A percentile compares a stretch with the other conserved stretches of the same genome.
phyloP scores from a whole-genome alignment of 2,888 invertebrate species.

The Oxytorus armatus region DNA sequence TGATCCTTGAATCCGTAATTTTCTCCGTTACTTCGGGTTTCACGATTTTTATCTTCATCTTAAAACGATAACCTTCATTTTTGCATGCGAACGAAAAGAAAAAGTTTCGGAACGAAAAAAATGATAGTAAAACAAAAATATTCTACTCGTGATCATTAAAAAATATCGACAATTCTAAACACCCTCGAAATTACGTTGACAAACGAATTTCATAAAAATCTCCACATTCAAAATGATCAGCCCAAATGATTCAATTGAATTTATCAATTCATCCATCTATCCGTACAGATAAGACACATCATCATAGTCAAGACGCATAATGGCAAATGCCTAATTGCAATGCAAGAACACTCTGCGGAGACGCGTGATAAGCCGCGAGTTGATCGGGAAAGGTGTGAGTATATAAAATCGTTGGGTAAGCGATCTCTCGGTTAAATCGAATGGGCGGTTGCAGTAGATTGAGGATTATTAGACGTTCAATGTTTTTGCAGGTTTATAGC shows the following conservation, averaged over 20 bases:
- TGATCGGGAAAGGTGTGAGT: conserved; percentile 38
- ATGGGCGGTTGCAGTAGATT: conserved; percentile 64
- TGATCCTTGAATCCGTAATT: conserved; percentile 7
- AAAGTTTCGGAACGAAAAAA: background rate
- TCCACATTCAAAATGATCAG: background rate
- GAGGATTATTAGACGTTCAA: conserved; percentile 58
- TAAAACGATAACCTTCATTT: background rate
- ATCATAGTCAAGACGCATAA: conserved; percentile 29
- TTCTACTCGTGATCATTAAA: too few relatives aligned
- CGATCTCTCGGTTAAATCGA: conserved; percentile 56
- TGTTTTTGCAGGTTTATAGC: conserved; percentile 11
- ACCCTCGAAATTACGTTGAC: background rate
- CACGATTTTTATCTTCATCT: background rate
- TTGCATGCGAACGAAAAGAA: background rate
- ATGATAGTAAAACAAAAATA: too few relatives aligned
- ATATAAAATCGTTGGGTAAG: conserved; percentile 52
- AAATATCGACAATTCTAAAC: too few relatives aligned
- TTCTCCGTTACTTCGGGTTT: conserved; percentile 4
- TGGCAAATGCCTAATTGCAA: conserved; percentile 37
- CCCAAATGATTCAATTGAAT: background rate
- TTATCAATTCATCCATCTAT: background rate
- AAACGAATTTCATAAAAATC: background rate
- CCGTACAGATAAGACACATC: background rate
- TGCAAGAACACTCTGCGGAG: conserved; percentile 15
- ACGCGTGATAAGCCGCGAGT: conserved; percentile 41